Conservation (phyloP, 1,140 invertebrate species). For the Bombus terrestris region DNA sequence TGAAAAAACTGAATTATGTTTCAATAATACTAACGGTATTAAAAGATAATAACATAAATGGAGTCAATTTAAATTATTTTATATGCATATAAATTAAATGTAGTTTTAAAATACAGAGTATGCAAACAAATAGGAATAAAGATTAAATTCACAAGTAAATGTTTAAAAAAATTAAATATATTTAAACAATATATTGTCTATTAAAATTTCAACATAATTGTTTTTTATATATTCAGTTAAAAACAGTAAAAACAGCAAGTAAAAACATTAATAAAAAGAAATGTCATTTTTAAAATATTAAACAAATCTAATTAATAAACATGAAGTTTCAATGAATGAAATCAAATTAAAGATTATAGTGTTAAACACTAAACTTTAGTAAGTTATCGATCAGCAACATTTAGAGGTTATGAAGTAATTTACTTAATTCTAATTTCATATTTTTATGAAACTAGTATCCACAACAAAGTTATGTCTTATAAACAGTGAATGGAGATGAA, state of each 20-base stretch:
- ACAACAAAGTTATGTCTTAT: neutral
- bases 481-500: neutral
- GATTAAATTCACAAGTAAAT: neutral
- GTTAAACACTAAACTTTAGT: constrained; percentile 25
- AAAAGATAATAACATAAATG: neutral
- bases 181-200: neutral
- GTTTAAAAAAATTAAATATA: neutral
- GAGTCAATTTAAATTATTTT: neutral
- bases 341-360: constrained; percentile 29
- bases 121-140: neutral
- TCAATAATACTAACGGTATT: constrained; percentile 30
- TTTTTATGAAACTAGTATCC: neutral
- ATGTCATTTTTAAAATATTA: neutral
- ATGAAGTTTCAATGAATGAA: neutral
- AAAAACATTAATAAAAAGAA: neutral
- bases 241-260: neutral
- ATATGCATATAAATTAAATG: constrained; percentile 19
- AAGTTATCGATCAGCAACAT: constrained; percentile 67
- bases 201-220: neutral
- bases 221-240: neutral
- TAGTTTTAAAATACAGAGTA: neutral
- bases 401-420: constrained; percentile 68
- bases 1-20: constrained; percentile 68
- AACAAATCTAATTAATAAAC: neutral
- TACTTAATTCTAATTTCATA: neutral